Evolutionary conservation across 2,888 invertebrate species (phyloP).

Genomic region (Cantharis rufa): DNA sequence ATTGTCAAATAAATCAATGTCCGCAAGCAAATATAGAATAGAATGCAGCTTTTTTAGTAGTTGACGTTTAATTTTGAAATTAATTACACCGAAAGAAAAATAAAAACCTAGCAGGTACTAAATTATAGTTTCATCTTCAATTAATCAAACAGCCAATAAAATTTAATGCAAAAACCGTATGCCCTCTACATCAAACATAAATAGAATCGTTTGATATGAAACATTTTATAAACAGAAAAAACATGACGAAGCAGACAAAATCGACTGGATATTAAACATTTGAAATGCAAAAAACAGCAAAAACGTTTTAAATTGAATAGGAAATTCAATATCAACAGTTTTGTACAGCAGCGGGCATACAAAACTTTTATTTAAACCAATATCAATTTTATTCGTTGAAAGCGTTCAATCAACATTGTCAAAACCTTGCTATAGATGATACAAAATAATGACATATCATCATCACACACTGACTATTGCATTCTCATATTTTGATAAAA

Average conservation of each 20-base stretch:
- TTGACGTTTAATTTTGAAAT: background rate
- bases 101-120: background rate
- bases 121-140: background rate
- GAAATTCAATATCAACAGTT: slow-evolving; percentile 16
- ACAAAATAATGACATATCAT: slow-evolving; percentile 10
- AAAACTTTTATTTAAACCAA: slow-evolving; percentile 14
- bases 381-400: slow-evolving; percentile 19
- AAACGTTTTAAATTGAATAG: slow-evolving; percentile 20
- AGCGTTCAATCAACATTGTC: slow-evolving; percentile 21
- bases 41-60: background rate
- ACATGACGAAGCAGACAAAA: slow-evolving; percentile 4
- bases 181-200: background rate
- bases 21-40: background rate
- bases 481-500: slow-evolving; percentile 6
- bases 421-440: slow-evolving; percentile 11
- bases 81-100: background rate
- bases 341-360: slow-evolving; percentile 3
- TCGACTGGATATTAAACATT: slow-evolving; percentile 5
- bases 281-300: slow-evolving; percentile 12
- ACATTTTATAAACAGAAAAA: slow-evolving; percentile 4
- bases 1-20: background rate
- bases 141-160: background rate
- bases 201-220: background rate
- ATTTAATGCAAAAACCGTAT: background rate
- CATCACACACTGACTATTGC: slow-evolving; percentile 9